phyloP scores from a whole-genome alignment of 1,140 invertebrate species.

The Megathymus violae region DNA sequence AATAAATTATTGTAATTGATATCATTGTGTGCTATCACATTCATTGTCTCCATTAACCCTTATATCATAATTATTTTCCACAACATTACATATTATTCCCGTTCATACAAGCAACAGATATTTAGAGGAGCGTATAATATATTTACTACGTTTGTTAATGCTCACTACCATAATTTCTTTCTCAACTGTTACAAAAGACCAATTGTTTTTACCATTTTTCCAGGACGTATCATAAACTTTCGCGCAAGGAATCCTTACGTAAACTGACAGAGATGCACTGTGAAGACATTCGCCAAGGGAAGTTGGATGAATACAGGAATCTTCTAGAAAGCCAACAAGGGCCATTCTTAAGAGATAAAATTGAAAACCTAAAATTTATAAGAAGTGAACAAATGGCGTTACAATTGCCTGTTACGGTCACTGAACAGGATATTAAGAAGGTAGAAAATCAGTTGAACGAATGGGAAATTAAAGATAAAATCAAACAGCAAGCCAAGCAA shows the following conservation, averaged over 20 bases:
- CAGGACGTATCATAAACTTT: constrained; percentile 83
- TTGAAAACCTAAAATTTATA: constrained; percentile 87
- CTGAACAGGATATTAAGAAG: constrained; percentile 86
- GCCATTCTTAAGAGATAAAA: constrained; percentile 86
- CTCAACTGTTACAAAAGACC: too few relatives aligned
- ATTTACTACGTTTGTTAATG: too few relatives aligned
- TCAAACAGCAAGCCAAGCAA: constrained; percentile 69
- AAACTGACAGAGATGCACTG: constrained; percentile 88
- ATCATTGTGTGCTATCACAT: too few relatives aligned
- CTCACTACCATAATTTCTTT: too few relatives aligned
- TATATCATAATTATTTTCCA: too few relatives aligned
- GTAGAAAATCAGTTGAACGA: constrained; percentile 83
- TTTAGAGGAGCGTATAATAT: too few relatives aligned
- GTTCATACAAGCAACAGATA: too few relatives aligned
- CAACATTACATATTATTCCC: too few relatives aligned
- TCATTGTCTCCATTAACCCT: too few relatives aligned
- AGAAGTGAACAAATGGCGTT: constrained; percentile 88
- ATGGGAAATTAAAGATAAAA: constrained; percentile 63
- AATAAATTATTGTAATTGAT: too few relatives aligned
- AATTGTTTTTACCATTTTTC: constrained; percentile 32
- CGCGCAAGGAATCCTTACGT: constrained; percentile 87
- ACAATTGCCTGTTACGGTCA: constrained; percentile 86
- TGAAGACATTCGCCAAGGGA: constrained; percentile 86
- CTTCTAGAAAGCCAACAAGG: constrained; percentile 87
- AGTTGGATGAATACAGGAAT: constrained; percentile 86